phyloP scores from a whole-genome alignment of 2,888 invertebrate genomes.

The Trachelus troglodyta region DNA sequence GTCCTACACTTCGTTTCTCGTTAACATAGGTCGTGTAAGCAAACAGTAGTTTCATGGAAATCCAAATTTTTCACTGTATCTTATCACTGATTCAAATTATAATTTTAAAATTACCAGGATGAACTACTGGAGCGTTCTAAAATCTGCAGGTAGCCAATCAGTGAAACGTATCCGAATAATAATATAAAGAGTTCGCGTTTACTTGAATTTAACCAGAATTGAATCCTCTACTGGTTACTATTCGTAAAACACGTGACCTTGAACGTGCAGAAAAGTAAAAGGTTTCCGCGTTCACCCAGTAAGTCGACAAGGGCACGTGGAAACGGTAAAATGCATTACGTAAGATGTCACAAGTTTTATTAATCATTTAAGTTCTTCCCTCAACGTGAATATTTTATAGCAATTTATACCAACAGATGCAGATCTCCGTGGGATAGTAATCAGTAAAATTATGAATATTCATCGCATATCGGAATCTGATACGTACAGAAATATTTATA shows the following conservation, averaged over 20 bases:
- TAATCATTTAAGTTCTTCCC: neutral
- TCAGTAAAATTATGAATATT: neutral
- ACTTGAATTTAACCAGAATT: neutral
- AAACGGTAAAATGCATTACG: neutral
- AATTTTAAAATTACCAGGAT: neutral
- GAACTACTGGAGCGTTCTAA: neutral
- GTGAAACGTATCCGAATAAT: neutral
- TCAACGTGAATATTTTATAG: neutral
- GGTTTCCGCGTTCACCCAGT: slow-evolving; percentile 2
- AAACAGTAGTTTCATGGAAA: neutral
- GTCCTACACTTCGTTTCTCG: neutral
- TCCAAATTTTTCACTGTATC: no score
- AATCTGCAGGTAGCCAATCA: neutral
- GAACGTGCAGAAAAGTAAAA: slow-evolving; percentile 8
- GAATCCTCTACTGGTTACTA: neutral
- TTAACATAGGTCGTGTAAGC: neutral
- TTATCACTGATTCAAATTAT: neutral
- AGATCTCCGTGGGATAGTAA: neutral
- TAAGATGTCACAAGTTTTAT: neutral
- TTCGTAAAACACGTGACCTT: neutral
- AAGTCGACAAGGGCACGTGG: slow-evolving; percentile 2
- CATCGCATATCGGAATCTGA: neutral
- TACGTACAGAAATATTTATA: neutral
- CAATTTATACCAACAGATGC: neutral
- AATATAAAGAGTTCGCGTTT: neutral